These are phyloP conservation scores for Loriculus beryllinus DNA, from an alignment of 2,797 vertebrate genomes.

Conservation along the genomic window DNA sequence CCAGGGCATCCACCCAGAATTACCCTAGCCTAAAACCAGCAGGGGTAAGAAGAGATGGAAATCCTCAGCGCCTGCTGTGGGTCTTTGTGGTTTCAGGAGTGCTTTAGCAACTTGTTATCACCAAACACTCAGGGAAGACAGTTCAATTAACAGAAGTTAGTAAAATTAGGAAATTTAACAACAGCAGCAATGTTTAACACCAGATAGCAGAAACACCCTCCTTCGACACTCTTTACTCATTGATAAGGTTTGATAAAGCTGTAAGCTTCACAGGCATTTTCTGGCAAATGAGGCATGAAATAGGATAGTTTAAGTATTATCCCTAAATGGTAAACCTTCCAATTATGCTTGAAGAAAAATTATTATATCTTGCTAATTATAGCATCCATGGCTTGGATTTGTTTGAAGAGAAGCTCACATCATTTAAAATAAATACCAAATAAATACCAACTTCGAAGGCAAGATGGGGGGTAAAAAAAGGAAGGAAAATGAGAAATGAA, in stretches of 20 bases:
- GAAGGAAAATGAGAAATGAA: background rate
- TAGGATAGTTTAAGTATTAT: slow-evolving; percentile 51
- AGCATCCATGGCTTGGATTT: background rate
- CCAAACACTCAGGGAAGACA: background rate
- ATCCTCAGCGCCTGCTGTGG: background rate
- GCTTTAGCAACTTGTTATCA: background rate
- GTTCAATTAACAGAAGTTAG: background rate
- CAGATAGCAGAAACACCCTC: background rate
- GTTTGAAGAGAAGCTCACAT: slow-evolving; percentile 18
- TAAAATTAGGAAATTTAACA: background rate
- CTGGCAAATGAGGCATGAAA: slow-evolving; percentile 67
- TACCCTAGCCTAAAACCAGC: background rate
- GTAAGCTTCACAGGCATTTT: slow-evolving; percentile 39
- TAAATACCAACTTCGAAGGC: background rate
- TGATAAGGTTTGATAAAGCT: slow-evolving; percentile 58
- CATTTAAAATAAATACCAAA: background rate
- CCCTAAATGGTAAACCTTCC: slow-evolving; percentile 49
- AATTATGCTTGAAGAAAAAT: slow-evolving; percentile 59
- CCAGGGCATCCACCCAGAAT: background rate
- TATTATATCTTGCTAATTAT: slow-evolving; percentile 56
- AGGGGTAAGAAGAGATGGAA: accelerated
- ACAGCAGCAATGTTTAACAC: background rate
- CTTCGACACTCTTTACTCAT: background rate
- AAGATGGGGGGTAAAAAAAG: background rate
- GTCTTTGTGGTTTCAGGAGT: background rate